These are phyloP conservation scores for Xestobium rufovillosum DNA, from an alignment of 2,888 invertebrate genomes.

Conservation along the genomic window DNA sequence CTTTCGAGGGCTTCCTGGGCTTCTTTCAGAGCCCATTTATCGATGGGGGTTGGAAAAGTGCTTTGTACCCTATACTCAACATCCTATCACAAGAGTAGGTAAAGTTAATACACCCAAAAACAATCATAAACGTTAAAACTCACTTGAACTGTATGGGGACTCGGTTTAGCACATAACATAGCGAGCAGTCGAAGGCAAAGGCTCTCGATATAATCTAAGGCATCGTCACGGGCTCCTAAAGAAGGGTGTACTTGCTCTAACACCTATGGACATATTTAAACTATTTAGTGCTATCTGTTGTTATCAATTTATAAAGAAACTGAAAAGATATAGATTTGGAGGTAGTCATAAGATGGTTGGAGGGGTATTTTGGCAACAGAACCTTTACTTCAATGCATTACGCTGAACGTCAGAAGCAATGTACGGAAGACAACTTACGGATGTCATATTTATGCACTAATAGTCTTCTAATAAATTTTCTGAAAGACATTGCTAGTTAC, in stretches of 20 bases:
- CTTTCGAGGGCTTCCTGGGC: slow-evolving; percentile 78
- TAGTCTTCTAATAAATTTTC: too few relatives aligned
- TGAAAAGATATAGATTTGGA: too few relatives aligned
- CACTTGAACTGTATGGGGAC: slow-evolving; percentile 72
- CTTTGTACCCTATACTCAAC: slow-evolving; percentile 88
- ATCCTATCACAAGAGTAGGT: slow-evolving; percentile 52
- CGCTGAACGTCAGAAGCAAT: too few relatives aligned
- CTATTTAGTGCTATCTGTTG: too few relatives aligned
- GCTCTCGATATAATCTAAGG: slow-evolving; percentile 85
- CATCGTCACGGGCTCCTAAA: slow-evolving; percentile 77
- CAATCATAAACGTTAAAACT: slow-evolving; percentile 10
- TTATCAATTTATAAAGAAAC: too few relatives aligned
- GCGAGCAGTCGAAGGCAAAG: slow-evolving; percentile 81
- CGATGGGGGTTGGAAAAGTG: slow-evolving; percentile 92
- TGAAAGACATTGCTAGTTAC: too few relatives aligned
- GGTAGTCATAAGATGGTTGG: too few relatives aligned
- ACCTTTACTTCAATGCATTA: too few relatives aligned
- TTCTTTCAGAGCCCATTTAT: slow-evolving; percentile 87
- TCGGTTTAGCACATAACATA: slow-evolving; percentile 79
- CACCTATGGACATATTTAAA: slow-evolving; percentile 69
- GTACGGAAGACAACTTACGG: too few relatives aligned
- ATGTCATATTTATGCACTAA: too few relatives aligned
- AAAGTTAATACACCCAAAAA: neutral
- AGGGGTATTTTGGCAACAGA: too few relatives aligned
- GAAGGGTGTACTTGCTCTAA: slow-evolving; percentile 87